These are phyloP conservation scores for Antheraea pernyi DNA, from an alignment of 1,140 invertebrate species.

Conservation along the genomic window DNA sequence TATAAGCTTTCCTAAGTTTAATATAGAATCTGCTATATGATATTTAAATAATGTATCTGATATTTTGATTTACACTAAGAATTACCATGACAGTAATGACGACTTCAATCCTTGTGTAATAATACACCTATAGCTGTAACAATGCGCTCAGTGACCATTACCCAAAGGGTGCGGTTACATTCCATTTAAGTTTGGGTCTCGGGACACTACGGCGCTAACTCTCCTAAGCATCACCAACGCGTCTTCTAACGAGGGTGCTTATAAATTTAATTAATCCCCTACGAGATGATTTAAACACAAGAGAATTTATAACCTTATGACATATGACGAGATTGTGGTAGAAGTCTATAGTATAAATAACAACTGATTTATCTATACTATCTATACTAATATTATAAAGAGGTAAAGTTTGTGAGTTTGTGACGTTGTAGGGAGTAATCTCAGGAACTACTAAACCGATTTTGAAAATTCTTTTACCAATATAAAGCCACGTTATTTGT, in stretches of 20 bases:
- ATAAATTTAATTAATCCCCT: slow-evolving; percentile 67
- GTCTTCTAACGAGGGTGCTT: slow-evolving; percentile 60
- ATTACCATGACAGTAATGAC: background rate
- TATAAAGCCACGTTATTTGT: too few relatives aligned
- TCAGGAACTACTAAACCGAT: too few relatives aligned
- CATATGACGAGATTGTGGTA: slow-evolving; percentile 24
- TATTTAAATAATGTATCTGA: too few relatives aligned
- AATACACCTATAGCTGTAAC: slow-evolving; percentile 9
- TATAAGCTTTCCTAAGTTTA: too few relatives aligned
- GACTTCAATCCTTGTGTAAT: background rate
- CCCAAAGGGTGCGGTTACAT: slow-evolving; percentile 47
- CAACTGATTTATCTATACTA: too few relatives aligned
- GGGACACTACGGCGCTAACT: slow-evolving; percentile 38
- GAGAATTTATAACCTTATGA: slow-evolving; percentile 44
- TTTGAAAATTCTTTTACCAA: too few relatives aligned
- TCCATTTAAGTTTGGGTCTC: slow-evolving; percentile 58
- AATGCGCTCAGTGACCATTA: slow-evolving; percentile 24
- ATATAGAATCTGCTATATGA: too few relatives aligned
- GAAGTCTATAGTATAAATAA: background rate
- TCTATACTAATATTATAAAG: too few relatives aligned
- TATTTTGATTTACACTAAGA: too few relatives aligned
- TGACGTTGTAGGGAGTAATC: too few relatives aligned
- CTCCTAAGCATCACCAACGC: slow-evolving; percentile 38
- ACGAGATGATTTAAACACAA: slow-evolving; percentile 48
- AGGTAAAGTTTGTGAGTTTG: too few relatives aligned